Evolutionary conservation across 1,140 invertebrate genomes (phyloP).

Genomic region (Camponotus vicinus): DNA sequence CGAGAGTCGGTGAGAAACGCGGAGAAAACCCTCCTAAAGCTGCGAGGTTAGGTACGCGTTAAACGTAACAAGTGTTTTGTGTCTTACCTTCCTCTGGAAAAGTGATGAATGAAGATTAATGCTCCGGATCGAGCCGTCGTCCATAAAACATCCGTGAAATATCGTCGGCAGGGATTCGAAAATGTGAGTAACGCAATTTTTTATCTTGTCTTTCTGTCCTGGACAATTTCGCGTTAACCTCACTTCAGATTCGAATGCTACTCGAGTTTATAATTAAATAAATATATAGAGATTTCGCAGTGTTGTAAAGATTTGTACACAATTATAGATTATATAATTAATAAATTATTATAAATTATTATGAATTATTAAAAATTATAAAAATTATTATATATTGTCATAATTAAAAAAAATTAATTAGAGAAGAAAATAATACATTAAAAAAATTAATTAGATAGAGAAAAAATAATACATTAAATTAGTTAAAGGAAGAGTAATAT

Average conservation of each 20-base stretch:
- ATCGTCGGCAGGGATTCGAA: neutral
- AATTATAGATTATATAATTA: no score
- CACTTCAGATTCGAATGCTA: neutral
- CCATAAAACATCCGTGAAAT: neutral
- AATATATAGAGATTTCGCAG: neutral
- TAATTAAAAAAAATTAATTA: no score
- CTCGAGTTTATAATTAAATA: neutral
- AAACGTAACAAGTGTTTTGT: neutral
- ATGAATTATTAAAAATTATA: no score
- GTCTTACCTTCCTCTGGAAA: neutral
- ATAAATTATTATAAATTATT: no score
- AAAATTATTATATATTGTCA: no score
- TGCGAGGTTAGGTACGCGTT: neutral
- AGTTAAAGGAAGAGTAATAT: neutral
- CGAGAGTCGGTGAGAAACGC: neutral
- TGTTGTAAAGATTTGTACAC: no score
- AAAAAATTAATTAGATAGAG: no score
- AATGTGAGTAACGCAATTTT: conserved; percentile 29
- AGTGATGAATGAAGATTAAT: neutral
- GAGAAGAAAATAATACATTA: no score
- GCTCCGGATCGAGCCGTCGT: neutral
- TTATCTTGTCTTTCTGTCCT: neutral
- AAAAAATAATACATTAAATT: no score
- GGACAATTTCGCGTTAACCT: neutral
- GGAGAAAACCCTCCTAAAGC: neutral